Evolutionary conservation across 2,113 vertebrate species (phyloP).

Genomic region (Chelonoidis abingdonii): DNA sequence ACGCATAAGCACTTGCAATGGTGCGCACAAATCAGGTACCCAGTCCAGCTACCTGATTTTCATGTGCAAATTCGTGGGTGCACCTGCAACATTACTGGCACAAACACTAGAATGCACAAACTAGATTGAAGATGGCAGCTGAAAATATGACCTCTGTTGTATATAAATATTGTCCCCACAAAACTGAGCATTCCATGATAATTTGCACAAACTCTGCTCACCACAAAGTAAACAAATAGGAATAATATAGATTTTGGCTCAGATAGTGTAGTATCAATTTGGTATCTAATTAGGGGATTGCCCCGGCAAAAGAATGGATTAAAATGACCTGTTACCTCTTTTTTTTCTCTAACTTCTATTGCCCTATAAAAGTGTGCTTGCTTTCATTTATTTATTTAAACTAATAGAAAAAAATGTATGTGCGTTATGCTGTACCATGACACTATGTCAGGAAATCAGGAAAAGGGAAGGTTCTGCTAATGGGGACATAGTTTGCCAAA

Average conservation of each 20-base stretch:
- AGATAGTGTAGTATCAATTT: background rate
- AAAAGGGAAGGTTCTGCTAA: background rate
- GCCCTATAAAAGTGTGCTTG: background rate
- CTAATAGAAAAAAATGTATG: background rate
- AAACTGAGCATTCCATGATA: background rate
- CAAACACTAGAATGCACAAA: fast-evolving
- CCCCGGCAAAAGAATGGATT: background rate
- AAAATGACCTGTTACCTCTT: background rate
- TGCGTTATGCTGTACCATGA: background rate
- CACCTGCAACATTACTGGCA: fast-evolving
- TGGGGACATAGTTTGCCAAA: background rate
- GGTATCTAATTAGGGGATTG: background rate
- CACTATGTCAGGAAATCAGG: background rate
- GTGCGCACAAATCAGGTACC: background rate
- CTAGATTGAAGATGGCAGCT: fast-evolving
- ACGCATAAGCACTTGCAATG: background rate
- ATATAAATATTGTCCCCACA: background rate
- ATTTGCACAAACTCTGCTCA: background rate
- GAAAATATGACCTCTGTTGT: background rate
- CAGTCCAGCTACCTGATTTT: fast-evolving
- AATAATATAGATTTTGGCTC: background rate
- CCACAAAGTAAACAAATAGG: background rate
- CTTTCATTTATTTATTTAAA: background rate
- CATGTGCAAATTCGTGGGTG: background rate
- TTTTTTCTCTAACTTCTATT: background rate